A percentile compares a stretch with the other conserved stretches of the same genome.
Evolutionary conservation across 2,888 invertebrate species (phyloP).

Genomic region (Torymus texanus): DNA sequence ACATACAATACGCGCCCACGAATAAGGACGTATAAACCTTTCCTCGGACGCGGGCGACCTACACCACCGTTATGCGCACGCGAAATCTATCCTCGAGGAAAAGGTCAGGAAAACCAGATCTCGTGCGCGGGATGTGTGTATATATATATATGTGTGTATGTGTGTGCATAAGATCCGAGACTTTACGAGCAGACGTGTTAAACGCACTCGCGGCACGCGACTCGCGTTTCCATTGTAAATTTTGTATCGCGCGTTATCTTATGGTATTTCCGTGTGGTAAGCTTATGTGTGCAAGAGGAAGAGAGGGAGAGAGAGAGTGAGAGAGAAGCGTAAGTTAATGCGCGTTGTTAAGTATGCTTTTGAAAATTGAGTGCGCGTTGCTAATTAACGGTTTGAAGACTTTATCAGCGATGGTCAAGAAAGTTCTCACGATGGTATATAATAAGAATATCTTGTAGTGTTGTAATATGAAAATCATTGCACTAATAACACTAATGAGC

Average conservation of each 20-base stretch:
- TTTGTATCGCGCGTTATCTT: constrained; percentile 34
- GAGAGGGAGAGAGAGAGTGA: no score
- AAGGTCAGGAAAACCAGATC: constrained; percentile 43
- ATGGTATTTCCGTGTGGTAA: no score
- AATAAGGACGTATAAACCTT: constrained; percentile 29
- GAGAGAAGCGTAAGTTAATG: constrained; percentile 19
- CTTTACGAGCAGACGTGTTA: constrained; percentile 36
- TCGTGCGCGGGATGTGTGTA: background rate
- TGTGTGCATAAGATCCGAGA: constrained; percentile 21
- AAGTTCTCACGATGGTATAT: no score
- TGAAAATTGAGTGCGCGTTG: background rate
- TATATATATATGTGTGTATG: constrained; percentile 10
- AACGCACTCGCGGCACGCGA: constrained; percentile 45
- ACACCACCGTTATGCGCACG: no score
- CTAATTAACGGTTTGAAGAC: background rate
- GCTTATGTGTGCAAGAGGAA: no score
- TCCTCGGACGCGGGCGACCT: background rate
- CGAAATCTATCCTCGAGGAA: constrained; percentile 45
- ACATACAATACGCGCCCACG: background rate
- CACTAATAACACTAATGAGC: no score
- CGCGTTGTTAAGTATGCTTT: constrained; percentile 25
- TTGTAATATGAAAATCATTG: no score
- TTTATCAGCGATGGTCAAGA: no score
- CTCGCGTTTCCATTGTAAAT: constrained; percentile 36
- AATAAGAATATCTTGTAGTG: no score